Percentiles rank a stretch among this genome's conserved stretches.
These are phyloP conservation scores for Athripsodes cinereus DNA, from an alignment of 2,888 invertebrate genomes.

Conservation along the genomic window DNA sequence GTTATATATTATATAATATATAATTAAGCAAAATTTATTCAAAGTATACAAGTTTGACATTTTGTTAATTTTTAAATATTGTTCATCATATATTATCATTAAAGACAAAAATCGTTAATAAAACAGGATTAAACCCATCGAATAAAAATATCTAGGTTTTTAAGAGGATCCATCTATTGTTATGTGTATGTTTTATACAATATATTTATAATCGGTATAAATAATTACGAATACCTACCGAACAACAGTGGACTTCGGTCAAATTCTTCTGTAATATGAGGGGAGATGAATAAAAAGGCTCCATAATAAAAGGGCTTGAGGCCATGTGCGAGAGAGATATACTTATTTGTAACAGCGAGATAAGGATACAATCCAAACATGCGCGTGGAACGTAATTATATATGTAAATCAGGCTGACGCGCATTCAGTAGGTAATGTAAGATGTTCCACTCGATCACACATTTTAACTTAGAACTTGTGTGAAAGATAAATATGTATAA, in stretches of 20 bases:
- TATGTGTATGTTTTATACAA: too few species aligned
- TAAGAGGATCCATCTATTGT: too few species aligned
- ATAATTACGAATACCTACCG: not conserved
- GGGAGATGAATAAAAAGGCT: constrained; percentile 15
- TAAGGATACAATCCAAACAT: constrained; percentile 7
- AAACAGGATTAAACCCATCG: too few species aligned
- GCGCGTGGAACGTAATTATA: constrained; percentile 25
- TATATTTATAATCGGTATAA: too few species aligned
- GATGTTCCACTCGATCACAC: too few species aligned
- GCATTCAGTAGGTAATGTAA: constrained; percentile 14
- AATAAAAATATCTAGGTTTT: too few species aligned
- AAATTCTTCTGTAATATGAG: constrained; percentile 21
- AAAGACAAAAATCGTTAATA: too few species aligned
- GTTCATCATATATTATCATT: too few species aligned
- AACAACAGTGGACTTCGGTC: not conserved
- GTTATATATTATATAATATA: too few species aligned
- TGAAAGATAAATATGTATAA: not conserved
- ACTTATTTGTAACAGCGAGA: constrained; percentile 4
- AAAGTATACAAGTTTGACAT: too few species aligned
- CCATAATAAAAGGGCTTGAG: constrained; percentile 17
- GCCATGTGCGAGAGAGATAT: constrained; percentile 7
- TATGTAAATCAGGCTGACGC: constrained; percentile 26
- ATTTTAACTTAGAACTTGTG: not conserved
- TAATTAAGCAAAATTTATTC: too few species aligned
- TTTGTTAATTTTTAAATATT: too few species aligned